Conservation (phyloP, 2,113 vertebrate species). For the Chrysochloris asiatica region DNA sequence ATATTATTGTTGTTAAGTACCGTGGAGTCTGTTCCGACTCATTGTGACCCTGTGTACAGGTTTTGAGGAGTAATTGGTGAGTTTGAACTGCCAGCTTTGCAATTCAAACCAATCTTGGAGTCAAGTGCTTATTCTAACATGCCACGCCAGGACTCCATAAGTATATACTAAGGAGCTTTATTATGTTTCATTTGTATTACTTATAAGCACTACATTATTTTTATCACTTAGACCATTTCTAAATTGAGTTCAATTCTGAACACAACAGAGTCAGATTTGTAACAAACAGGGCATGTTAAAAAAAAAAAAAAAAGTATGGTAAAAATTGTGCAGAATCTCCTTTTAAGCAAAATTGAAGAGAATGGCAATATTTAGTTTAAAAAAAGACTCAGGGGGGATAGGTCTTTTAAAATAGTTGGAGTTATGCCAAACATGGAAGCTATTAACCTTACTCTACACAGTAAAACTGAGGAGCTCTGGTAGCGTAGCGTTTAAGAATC, state of each 20-base stretch:
- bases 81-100: too few species aligned
- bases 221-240: not conserved
- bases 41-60: too few species aligned
- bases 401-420: constrained; percentile 4
- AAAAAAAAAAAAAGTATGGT: not conserved
- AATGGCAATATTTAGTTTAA: not conserved
- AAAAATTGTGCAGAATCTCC: not conserved
- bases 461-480: too few species aligned
- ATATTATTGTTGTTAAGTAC: too few species aligned
- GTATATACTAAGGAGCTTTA: not conserved
- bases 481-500: too few species aligned
- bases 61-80: too few species aligned
- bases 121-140: too few species aligned
- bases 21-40: too few species aligned
- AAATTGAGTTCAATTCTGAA: not conserved
- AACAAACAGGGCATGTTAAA: not conserved
- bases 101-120: too few species aligned
- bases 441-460: not conserved
- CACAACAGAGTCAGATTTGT: not conserved
- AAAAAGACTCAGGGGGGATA: not conserved
- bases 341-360: not conserved
- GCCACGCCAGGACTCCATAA: too few species aligned
- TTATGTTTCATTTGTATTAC: not conserved
- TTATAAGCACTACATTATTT: not conserved
- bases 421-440: not conserved